Evolutionary conservation across 2,113 vertebrate genomes (phyloP).

Genomic region (Cephalopholis sonnerati): DNA sequence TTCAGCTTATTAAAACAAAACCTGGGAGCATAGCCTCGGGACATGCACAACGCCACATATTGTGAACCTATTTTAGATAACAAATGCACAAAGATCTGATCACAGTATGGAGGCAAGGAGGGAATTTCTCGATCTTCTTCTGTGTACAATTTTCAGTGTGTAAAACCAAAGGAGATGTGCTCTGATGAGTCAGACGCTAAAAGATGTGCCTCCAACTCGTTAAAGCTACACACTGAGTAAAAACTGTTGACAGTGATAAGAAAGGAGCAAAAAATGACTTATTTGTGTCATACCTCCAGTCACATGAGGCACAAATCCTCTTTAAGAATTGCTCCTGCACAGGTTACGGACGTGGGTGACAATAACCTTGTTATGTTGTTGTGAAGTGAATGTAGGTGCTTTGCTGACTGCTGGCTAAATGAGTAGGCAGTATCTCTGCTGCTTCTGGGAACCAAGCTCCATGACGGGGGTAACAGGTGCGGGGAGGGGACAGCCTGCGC

Average conservation of each 20-base stretch:
- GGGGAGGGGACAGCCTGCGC: neutral
- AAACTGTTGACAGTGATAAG: neutral
- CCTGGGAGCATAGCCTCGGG: slow-evolving; percentile 9
- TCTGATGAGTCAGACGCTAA: neutral
- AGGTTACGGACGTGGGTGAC: slow-evolving; percentile 10
- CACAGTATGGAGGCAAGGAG: too few species aligned
- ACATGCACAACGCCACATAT: slow-evolving; percentile 4
- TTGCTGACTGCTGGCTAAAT: slow-evolving; percentile 43
- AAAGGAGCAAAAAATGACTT: neutral
- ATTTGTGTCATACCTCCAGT: neutral
- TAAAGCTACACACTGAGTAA: neutral
- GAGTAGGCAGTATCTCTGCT: slow-evolving; percentile 29
- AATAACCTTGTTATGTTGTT: slow-evolving; percentile 41
- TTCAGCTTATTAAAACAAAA: slow-evolving; percentile 52
- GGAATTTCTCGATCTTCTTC: slow-evolving; percentile 31
- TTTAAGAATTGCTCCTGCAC: slow-evolving; percentile 7
- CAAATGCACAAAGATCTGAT: slow-evolving; percentile 7
- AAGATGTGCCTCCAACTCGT: neutral
- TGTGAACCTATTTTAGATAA: slow-evolving; percentile 1
- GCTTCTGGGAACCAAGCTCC: slow-evolving; percentile 9
- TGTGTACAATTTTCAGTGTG: slow-evolving; percentile 8
- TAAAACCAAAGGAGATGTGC: slow-evolving; percentile 2
- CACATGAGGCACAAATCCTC: slow-evolving; percentile 19
- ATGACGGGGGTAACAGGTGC: slow-evolving; percentile 31
- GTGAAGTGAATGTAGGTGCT: slow-evolving; percentile 25